These are phyloP conservation scores for Cephus runcator DNA, from an alignment of 2,888 invertebrate genomes.

Conservation along the genomic window DNA sequence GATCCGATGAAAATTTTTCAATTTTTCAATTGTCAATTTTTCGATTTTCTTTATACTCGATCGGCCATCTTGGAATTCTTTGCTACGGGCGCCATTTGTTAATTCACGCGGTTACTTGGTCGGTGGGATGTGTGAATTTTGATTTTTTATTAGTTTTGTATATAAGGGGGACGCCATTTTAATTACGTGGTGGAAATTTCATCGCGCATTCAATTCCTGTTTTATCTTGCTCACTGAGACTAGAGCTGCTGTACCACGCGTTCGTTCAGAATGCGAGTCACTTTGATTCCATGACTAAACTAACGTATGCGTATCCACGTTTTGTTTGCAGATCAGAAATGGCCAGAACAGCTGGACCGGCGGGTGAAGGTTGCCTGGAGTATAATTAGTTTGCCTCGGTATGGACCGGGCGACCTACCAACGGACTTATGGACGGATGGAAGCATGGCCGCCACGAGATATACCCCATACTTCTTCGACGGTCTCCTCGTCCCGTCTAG, in stretches of 20 bases:
- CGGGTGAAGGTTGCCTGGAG: slow-evolving; percentile 34
- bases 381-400: slow-evolving; percentile 37
- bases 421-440: background rate
- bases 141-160: background rate
- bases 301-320: slow-evolving; percentile 5
- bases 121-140: background rate
- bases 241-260: background rate
- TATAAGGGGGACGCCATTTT: background rate
- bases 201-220: background rate
- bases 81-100: background rate
- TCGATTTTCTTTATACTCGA: background rate
- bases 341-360: slow-evolving; percentile 30
- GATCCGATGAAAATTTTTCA: background rate
- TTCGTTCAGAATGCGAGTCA: background rate
- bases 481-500: background rate
- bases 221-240: background rate
- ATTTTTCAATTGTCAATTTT: background rate
- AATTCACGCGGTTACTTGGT: too few relatives aligned
- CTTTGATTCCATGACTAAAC: background rate
- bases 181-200: background rate
- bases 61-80: background rate
- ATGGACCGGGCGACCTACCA: slow-evolving; percentile 22
- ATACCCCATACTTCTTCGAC: background rate
- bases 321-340: slow-evolving; percentile 26
- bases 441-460: background rate